Base-by-base conservation (phyloP, 2,888 invertebrate genomes). In the Sepioteuthis lessoniana region DNA sequence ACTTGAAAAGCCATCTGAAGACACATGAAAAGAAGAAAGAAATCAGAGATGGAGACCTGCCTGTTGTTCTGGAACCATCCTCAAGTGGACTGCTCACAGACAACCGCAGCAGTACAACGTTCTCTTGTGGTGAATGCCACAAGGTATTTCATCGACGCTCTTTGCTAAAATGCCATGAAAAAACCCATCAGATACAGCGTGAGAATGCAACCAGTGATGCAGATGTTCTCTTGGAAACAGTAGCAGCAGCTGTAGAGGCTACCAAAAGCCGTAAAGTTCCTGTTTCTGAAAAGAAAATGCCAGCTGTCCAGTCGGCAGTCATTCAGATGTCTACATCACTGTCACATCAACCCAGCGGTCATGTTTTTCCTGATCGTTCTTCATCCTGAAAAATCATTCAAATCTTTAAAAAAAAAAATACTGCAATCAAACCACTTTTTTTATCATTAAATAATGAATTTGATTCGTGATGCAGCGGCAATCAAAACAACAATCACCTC, bases 1-100 rank as follows among this genome's bases (percentile, higher is more conserved):
- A 92, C 92, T 31, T 92, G 42, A 92, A 92, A 46, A 92, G 92
- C n/a, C 92, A 92, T 31, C 47, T 31, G 46, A 42, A 47, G n/a
- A 92, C 92, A 0, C 92, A 92, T 10, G 46, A 46, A 25, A 42
- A 47, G 46, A 92, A 92, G 92, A 92, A 92, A 31, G 92, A 92
- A 16, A 35, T n/a, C 13, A 10, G 35, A 16, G 76, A 76, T 35
- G 76, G 35, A n/a, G 35, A n/a, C n/a, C 16, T 76, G 19, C 76
- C 76, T 25, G 76, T 35, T 13, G 16, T 10, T n/a, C n/a, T 35
- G n/a, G 76, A 76, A 13, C 76, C n/a, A n/a, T 35, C n/a, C n/a
- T n/a, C 76, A 35, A n/a, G 76, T 35, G n/a, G n/a, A 76, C 76
- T 1, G n/a, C 76, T 35, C 3, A 16, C 76, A 4, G 76, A n/a